Conservation (phyloP, 1,140 invertebrate species). For the Drosophila ohnishii region DNA sequence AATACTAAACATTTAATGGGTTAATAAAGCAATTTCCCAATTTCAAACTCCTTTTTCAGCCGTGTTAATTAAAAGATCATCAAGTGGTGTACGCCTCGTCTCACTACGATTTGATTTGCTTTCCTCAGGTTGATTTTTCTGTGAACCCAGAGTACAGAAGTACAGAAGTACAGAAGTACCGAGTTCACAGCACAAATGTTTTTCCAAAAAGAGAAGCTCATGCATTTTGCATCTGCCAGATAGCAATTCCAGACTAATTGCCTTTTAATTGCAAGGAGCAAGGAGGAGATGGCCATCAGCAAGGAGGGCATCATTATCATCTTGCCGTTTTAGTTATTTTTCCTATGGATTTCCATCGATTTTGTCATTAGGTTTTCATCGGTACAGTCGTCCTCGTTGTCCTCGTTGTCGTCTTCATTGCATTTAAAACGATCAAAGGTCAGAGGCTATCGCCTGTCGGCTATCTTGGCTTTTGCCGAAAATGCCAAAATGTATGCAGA, state of each 20-base stretch:
- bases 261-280: slow-evolving; percentile 69
- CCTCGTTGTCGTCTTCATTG: neutral
- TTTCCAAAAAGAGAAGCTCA: slow-evolving; percentile 12
- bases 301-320: slow-evolving; percentile 1
- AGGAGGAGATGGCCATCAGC: slow-evolving; percentile 9
- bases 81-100: slow-evolving; percentile 9
- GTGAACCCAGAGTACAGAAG: neutral
- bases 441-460: slow-evolving; percentile 7
- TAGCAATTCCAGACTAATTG: slow-evolving; percentile 62
- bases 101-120: slow-evolving; percentile 3
- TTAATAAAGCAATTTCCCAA: slow-evolving; percentile 10
- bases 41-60: neutral
- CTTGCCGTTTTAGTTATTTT: slow-evolving; percentile 17
- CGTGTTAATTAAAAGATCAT: slow-evolving; percentile 41
- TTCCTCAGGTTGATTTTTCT: slow-evolving; percentile 7
- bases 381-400: neutral
- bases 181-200: neutral
- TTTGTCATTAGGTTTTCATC: slow-evolving; percentile 42
- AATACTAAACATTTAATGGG: neutral
- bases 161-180: neutral
- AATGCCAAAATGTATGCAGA: slow-evolving; percentile 33
- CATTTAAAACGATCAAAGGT: slow-evolving; percentile 39
- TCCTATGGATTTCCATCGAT: slow-evolving; percentile 42
- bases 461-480: slow-evolving; percentile 1
- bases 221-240: slow-evolving; percentile 31